These are phyloP conservation scores for Phasia obesa DNA, from an alignment of 2,888 invertebrate genomes.

Conservation along the genomic window DNA sequence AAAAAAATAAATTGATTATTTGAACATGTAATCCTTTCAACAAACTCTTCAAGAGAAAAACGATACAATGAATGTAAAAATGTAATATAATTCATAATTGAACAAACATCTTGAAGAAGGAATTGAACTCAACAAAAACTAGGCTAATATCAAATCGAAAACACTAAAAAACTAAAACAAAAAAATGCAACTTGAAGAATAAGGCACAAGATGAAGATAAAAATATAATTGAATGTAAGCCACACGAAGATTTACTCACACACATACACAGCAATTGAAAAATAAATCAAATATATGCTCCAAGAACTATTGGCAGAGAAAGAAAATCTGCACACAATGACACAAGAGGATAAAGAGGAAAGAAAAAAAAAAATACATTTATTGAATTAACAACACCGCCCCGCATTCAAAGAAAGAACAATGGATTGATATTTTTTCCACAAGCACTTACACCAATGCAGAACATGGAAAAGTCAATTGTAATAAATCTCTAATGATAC, in stretches of 20 bases:
- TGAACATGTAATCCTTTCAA: constrained; percentile 51
- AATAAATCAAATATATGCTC: constrained; percentile 41
- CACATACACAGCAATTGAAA: neutral
- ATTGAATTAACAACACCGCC: constrained; percentile 60
- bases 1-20: constrained; percentile 39
- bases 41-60: neutral
- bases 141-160: constrained; percentile 31
- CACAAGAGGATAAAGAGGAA: constrained; percentile 4
- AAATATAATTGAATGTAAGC: constrained; percentile 40
- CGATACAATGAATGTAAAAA: constrained; percentile 8
- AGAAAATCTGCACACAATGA: constrained; percentile 3
- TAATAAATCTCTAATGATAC: too few relatives aligned
- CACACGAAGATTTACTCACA: constrained; percentile 44
- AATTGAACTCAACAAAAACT: constrained; percentile 24
- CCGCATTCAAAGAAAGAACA: neutral
- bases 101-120: constrained; percentile 14
- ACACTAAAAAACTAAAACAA: too few relatives aligned
- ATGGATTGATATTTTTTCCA: neutral
- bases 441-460: too few relatives aligned
- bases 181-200: constrained; percentile 5
- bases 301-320: constrained; percentile 46
- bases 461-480: too few relatives aligned
- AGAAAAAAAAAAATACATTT: constrained; percentile 28
- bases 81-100: constrained; percentile 47
- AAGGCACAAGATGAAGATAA: constrained; percentile 42